Percentiles rank a stretch among this genome's conserved stretches.
Conservation (phyloP, 2,113 vertebrate species). For the Lampris incognitus region DNA sequence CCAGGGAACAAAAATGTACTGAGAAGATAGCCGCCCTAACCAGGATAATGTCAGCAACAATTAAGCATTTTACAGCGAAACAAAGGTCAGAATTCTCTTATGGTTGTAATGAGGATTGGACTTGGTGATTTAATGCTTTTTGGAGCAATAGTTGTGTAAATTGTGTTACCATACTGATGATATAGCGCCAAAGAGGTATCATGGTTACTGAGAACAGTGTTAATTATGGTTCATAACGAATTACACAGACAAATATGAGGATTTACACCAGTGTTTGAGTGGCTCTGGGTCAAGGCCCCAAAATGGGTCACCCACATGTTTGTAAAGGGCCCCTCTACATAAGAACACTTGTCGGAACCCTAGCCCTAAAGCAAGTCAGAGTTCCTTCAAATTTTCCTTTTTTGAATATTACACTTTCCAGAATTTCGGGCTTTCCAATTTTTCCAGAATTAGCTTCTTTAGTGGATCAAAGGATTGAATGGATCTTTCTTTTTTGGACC, state of each 20-base stretch:
- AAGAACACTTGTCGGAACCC: too few relatives aligned
- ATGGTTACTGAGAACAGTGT: neutral
- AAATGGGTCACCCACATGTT: too few relatives aligned
- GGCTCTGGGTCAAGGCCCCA: neutral
- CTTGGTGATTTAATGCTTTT: conserved; percentile 22
- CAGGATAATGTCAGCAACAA: neutral
- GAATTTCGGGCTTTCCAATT: too few relatives aligned
- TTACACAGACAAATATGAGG: neutral
- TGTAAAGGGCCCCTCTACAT: too few relatives aligned
- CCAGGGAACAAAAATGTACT: too few relatives aligned
- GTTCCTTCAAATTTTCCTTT: too few relatives aligned
- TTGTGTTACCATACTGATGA: conserved; percentile 15
- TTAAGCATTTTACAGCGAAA: neutral
- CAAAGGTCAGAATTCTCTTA: conserved; percentile 18
- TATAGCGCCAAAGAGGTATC: neutral
- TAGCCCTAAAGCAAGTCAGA: too few relatives aligned
- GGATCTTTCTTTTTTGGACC: too few relatives aligned
- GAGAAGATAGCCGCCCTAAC: neutral
- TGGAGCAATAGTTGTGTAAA: conserved; percentile 36
- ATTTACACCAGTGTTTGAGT: too few relatives aligned
- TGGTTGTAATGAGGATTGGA: neutral
- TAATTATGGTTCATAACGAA: neutral
- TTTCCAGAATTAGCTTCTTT: too few relatives aligned
- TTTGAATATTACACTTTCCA: too few relatives aligned
- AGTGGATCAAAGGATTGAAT: too few relatives aligned